Evolutionary conservation across 2,113 vertebrate genomes (phyloP), one percentile per base, ranked within the genome.

Genomic region (Oreamnos americanus): DNA sequence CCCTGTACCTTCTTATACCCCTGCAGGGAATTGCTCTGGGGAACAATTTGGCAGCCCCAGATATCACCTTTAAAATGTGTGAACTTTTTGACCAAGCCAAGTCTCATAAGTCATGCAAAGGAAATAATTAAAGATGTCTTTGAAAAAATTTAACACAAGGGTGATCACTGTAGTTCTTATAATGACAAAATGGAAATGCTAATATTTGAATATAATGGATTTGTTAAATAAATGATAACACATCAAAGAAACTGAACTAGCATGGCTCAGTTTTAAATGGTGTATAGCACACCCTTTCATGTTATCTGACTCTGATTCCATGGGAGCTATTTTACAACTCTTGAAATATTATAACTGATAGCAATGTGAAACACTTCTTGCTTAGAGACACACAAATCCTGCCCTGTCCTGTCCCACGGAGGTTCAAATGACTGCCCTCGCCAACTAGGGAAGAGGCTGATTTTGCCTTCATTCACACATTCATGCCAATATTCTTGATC

Each of bases 41-140:
- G 51, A 91, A 53, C 17, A n/a, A 57, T 53, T 82, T 86, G 82
- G 36, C 36, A 90, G 58, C 51, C 88, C 30, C 64, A 79, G 74
- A 64, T 57, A 85, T 89, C 78, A n/a, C 51, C 74, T 96, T 84
- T 92, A 95, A 87, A 96, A 87, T 92, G 23, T 79, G 43, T 94
- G 85, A 94, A 95, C 25, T 85, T 93, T 97, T 67, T 92, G 90
- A 84, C 57, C 88, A 36, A 97, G 81, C 53, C 57, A 96, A 79
- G 71, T 97, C 58, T 92, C 87, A 53, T 49, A 79, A 93, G 88
- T 88, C 51, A 60, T 28, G 55, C 79, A 94, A 86, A 87, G 51
- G 82, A 92, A 93, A 71, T 94, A 96, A 95, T 88, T 90, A 90
- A 87, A 58, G 39, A 33, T 74, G 60, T 82, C 74, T 83, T 55